These are phyloP conservation scores for Pogonomyrmex barbatus DNA, from an alignment of 1,140 invertebrate genomes.

Conservation along the genomic window DNA sequence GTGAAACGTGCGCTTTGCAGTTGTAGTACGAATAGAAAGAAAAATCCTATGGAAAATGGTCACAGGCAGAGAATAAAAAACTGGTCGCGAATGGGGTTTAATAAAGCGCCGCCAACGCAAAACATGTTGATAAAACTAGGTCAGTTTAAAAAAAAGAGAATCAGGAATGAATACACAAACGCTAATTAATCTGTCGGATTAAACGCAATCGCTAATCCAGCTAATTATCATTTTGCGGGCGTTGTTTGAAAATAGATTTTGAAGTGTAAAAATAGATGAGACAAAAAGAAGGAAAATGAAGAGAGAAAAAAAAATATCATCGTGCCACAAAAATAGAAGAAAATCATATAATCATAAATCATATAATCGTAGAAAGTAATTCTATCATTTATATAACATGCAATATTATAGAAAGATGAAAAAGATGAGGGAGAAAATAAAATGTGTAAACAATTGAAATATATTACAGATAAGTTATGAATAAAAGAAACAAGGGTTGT, in stretches of 20 bases:
- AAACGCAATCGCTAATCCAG: constrained; percentile 29
- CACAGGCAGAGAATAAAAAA: constrained; percentile 51
- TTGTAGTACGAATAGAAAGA: background rate
- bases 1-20: background rate
- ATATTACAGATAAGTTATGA: background rate
- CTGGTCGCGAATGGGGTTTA: constrained; percentile 49
- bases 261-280: background rate
- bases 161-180: background rate
- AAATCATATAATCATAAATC: background rate
- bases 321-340: background rate
- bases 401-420: background rate
- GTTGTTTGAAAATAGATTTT: constrained; percentile 19
- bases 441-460: background rate
- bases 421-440: background rate
- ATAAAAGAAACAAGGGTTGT: background rate
- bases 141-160: constrained; percentile 39
- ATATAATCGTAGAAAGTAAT: background rate
- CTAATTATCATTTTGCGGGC: constrained; percentile 27
- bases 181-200: constrained; percentile 1
- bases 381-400: background rate
- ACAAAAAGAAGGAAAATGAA: background rate
- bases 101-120: constrained; percentile 49
- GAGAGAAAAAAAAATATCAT: background rate
- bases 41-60: constrained; percentile 31
- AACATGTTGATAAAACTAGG: constrained; percentile 15